These are phyloP conservation scores for Atopsyche davidsoni DNA, from an alignment of 1,140 invertebrate genomes.

Conservation along the genomic window DNA sequence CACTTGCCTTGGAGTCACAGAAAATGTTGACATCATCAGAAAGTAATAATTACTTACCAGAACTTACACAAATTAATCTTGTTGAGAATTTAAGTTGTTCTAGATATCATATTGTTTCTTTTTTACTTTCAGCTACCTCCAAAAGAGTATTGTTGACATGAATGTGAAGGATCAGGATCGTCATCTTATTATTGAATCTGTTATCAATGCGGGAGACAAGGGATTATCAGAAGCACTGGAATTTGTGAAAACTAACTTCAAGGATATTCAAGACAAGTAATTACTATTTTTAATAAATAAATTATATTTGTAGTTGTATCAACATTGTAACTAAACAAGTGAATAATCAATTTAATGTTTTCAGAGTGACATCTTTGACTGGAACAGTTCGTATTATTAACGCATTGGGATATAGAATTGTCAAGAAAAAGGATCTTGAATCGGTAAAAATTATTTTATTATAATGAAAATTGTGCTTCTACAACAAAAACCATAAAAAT, in stretches of 20 bases:
- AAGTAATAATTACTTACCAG: neutral
- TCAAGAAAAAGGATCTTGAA: neutral
- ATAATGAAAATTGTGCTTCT: neutral
- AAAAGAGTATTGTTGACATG: neutral
- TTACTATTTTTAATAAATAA: neutral
- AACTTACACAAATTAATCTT: neutral
- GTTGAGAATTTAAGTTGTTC: neutral
- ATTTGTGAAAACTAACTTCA: neutral
- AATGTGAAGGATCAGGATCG: neutral
- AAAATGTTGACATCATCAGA: neutral
- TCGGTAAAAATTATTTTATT: neutral
- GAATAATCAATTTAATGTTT: neutral
- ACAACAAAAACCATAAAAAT: neutral
- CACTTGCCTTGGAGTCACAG: neutral
- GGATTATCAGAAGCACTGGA: neutral
- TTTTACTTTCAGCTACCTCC: neutral
- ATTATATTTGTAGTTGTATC: neutral
- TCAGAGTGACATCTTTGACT: neutral
- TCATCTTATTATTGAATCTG: neutral
- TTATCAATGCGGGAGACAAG: neutral
- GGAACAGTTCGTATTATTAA: neutral
- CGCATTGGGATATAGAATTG: neutral
- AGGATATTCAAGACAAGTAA: neutral
- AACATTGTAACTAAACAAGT: neutral
- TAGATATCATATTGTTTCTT: neutral